Conservation (phyloP, 2,888 invertebrate genomes). For the Drosophila nr. fundita region DNA sequence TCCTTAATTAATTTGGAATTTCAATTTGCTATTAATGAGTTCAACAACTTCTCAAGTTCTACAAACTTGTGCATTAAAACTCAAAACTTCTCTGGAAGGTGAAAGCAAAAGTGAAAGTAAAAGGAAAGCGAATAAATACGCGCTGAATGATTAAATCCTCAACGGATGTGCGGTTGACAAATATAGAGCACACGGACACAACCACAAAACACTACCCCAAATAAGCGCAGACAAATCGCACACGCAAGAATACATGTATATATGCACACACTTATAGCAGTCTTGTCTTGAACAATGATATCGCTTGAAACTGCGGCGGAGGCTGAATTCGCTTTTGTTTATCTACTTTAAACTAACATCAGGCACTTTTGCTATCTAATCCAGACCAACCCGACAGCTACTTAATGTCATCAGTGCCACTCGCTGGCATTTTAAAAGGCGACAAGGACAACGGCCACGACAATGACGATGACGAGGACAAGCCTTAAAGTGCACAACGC, state of each 20-base stretch:
- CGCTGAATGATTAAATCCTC: constrained; percentile 43
- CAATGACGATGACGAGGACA: constrained; percentile 22
- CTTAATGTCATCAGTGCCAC: constrained; percentile 80
- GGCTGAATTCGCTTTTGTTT: constrained; percentile 70
- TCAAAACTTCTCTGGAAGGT: constrained; percentile 26
- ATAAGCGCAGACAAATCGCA: constrained; percentile 1
- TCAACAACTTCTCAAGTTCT: constrained; percentile 31
- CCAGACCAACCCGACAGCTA: constrained; percentile 77
- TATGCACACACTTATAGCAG: neutral
- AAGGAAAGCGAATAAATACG: constrained; percentile 20
- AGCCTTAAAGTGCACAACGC: constrained; percentile 58
- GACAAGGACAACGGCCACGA: constrained; percentile 63
- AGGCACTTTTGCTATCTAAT: constrained; percentile 78
- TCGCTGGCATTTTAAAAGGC: constrained; percentile 63
- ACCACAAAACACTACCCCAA: neutral
- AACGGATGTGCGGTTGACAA: constrained; percentile 61
- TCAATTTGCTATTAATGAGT: constrained; percentile 52
- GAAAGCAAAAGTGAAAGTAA: constrained; percentile 15
- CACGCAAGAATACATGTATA: neutral
- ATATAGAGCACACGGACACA: constrained; percentile 29
- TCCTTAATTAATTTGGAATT: constrained; percentile 56
- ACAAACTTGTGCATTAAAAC: constrained; percentile 42
- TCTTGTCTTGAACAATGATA: constrained; percentile 24
- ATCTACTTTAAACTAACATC: constrained; percentile 82
- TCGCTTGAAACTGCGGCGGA: neutral